Evolutionary conservation across 2,888 invertebrate species (phyloP).

Genomic region (Agrotis segetum): DNA sequence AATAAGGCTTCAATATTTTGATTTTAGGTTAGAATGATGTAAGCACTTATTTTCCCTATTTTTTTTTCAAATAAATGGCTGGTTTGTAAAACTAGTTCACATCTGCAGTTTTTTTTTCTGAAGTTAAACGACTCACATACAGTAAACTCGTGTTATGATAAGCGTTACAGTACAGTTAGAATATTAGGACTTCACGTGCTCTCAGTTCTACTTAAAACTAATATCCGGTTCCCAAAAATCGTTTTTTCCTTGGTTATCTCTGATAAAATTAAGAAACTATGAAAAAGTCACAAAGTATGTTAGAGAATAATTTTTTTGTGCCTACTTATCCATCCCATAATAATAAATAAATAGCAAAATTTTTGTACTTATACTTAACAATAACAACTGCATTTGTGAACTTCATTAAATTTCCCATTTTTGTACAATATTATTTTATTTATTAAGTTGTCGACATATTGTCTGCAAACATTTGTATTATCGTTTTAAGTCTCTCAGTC

Average conservation of each 20-base stretch:
- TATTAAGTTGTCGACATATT: slow-evolving; percentile 39
- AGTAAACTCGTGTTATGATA: slow-evolving; percentile 35
- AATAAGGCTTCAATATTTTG: slow-evolving; percentile 16
- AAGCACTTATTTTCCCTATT: neutral
- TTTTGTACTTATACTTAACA: slow-evolving; percentile 25
- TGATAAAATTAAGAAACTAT: no score
- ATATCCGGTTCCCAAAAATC: neutral
- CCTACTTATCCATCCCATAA: slow-evolving; percentile 3
- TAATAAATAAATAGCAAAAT: slow-evolving; percentile 25
- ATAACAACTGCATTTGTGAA: slow-evolving; percentile 49
- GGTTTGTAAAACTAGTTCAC: slow-evolving; percentile 37
- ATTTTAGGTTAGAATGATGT: slow-evolving; percentile 1
- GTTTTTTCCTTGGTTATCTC: neutral
- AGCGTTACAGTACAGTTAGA: slow-evolving; percentile 53
- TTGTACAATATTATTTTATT: slow-evolving; percentile 46
- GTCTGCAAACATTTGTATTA: slow-evolving; percentile 33
- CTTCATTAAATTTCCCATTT: slow-evolving; percentile 24
- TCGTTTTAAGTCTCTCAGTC: slow-evolving; percentile 23
- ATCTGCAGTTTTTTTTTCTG: slow-evolving; percentile 38
- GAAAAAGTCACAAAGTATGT: no score
- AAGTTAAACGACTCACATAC: slow-evolving; percentile 12
- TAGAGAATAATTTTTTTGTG: neutral
- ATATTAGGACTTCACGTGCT: slow-evolving; percentile 18
- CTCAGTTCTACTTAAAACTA: slow-evolving; percentile 14
- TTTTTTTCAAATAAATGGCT: slow-evolving; percentile 29